These are phyloP conservation scores for Acanthosepion pharaonis DNA, from an alignment of 2,888 invertebrate genomes.

Conservation along the genomic window DNA sequence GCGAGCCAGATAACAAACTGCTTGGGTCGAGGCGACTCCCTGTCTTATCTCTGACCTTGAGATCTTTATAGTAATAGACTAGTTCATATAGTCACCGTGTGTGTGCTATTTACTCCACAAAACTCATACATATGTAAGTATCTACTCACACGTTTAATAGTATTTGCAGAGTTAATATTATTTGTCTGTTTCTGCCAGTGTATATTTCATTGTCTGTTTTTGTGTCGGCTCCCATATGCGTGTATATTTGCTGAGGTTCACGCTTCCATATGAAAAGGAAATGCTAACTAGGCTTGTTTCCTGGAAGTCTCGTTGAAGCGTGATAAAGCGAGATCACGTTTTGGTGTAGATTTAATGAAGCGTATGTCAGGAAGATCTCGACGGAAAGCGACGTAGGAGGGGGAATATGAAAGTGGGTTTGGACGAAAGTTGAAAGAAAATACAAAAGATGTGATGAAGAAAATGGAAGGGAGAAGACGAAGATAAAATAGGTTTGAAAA, in stretches of 20 bases:
- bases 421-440: not conserved
- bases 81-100: too few relatives aligned
- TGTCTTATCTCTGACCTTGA: too few relatives aligned
- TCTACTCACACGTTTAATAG: not conserved
- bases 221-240: not conserved
- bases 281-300: not conserved
- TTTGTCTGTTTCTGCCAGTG: not conserved
- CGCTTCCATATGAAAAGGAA: not conserved
- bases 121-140: not conserved
- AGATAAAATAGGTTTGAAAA: not conserved
- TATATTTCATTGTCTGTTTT: not conserved
- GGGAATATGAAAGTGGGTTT: not conserved
- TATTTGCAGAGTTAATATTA: not conserved
- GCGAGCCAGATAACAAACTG: too few relatives aligned
- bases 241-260: not conserved
- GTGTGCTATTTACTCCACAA: too few relatives aligned
- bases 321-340: not conserved
- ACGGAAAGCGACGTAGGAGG: not conserved
- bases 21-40: too few relatives aligned
- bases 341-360: not conserved
- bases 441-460: not conserved
- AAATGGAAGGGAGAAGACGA: not conserved
- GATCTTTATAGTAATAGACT: too few relatives aligned
- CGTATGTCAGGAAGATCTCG: not conserved
- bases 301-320: constrained; percentile 6